These are phyloP conservation scores for Ferrisia virgata DNA, from an alignment of 2,888 invertebrate genomes.

Conservation along the genomic window DNA sequence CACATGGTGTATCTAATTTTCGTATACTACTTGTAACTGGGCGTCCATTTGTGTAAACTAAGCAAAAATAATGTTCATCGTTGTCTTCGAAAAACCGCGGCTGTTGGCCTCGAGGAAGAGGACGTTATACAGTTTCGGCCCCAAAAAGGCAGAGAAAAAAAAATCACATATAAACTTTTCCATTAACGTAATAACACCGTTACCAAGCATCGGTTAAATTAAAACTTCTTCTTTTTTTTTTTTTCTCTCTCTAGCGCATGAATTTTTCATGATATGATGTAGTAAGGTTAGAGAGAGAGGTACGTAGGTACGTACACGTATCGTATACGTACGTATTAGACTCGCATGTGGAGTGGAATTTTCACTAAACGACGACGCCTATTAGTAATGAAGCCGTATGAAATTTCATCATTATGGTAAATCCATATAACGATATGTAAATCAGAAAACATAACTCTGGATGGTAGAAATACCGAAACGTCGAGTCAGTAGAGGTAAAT, in stretches of 20 bases:
- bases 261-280: neutral
- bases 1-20: neutral
- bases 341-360: neutral
- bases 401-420: neutral
- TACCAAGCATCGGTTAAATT: neutral
- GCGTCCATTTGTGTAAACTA: neutral
- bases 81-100: neutral
- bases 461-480: neutral
- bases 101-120: too few relatives aligned
- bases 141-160: neutral
- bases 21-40: neutral
- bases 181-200: constrained; percentile 7
- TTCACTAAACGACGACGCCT: neutral
- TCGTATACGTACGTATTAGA: neutral
- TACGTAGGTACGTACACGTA: neutral
- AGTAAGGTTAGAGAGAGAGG: too few relatives aligned
- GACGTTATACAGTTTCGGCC: too few relatives aligned
- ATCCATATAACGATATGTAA: constrained; percentile 8
- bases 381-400: neutral
- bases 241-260: neutral
- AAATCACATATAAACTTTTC: constrained; percentile 3
- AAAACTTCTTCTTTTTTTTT: neutral
- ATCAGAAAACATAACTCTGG: neutral
- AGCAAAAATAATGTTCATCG: neutral
- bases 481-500: constrained; percentile 21